These are phyloP conservation scores for Plestiodon gilberti DNA, from an alignment of 2,113 vertebrate species.

Conservation along the genomic window DNA sequence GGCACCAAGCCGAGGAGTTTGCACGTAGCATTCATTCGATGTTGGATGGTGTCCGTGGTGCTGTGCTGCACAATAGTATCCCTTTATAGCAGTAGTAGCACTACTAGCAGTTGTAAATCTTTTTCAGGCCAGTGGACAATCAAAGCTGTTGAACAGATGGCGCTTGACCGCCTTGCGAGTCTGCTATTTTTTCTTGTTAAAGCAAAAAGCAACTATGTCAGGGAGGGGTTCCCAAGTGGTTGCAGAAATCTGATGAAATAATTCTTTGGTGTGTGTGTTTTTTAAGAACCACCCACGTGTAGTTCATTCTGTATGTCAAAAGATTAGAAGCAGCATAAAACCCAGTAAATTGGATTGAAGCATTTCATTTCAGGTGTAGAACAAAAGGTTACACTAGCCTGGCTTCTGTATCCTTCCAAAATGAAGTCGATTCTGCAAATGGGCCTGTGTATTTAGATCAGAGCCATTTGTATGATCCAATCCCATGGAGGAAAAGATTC, in stretches of 20 bases:
- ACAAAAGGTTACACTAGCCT: neutral
- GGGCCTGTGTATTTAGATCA: neutral
- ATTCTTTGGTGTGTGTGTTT: neutral
- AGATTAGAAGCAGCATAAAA: neutral
- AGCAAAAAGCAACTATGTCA: neutral
- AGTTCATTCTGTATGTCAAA: neutral
- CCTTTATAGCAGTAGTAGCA: neutral
- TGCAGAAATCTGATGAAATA: conserved; percentile 2
- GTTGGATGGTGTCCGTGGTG: neutral
- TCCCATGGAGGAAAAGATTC: neutral
- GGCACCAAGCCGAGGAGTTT: neutral
- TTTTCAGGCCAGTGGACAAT: neutral
- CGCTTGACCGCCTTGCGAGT: fast-evolving
- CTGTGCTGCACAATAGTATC: fast-evolving
- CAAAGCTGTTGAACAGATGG: neutral
- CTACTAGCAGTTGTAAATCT: neutral
- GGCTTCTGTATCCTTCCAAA: neutral
- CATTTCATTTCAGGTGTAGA: neutral
- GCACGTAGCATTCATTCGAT: neutral
- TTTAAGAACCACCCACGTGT: neutral
- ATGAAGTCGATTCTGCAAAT: neutral
- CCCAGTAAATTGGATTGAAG: neutral
- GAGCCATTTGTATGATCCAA: neutral
- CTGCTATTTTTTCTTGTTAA: neutral
- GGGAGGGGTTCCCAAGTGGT: neutral